Evolutionary conservation across 2,113 vertebrate species (phyloP), one percentile per base, ranked within the genome.

Genomic region (Castor canadensis): DNA sequence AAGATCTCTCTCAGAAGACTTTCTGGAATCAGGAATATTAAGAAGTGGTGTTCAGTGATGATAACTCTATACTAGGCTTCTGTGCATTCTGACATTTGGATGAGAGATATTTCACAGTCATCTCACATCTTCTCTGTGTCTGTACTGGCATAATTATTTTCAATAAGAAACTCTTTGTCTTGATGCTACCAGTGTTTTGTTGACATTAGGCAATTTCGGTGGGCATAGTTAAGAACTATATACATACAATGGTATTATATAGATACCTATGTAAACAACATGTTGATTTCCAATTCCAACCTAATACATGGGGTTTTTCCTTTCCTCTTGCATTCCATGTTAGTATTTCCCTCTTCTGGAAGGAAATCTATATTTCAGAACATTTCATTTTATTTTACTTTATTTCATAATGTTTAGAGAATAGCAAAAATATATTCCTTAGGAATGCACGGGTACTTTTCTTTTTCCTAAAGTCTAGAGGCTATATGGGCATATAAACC

Each of bases 401-500:
- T 26, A 28, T 26, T 60, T 60, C 58, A 28, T 58, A 72, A 7
- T 76, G 38, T 40, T 83, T 89, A 87, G 40, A 47, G 24, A 72
- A 77, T 2, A 87, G 7, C 15, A 80, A 96, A 17, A 80, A 30
- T 84, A 66, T 94, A 96, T 89, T 69, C n/a, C n/a, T 52, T 96
- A 26, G n/a, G 54, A 94, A 93, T 76, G 15, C 9, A 87, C 0
- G 71, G 5, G 19, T 71, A 95, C 72, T 83, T 86, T 86, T 77
- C 56, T 92, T 72, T 13, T 6, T 7, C 67, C 83, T 91, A 76
- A 94, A 84, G 58, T 19, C 89, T 92, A 87, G 75, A 92, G 66
- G 64, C 24, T 89, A 95, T 97, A 93, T 91, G n/a, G 95, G 45
- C 40, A 93, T 83, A 71, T 69, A 94, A 94, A 30, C 45, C 89